Percentiles rank a stretch among this genome's conserved stretches.
These are phyloP conservation scores for Bombycilla garrulus DNA, from an alignment of 2,113 vertebrate species.

Conservation along the genomic window DNA sequence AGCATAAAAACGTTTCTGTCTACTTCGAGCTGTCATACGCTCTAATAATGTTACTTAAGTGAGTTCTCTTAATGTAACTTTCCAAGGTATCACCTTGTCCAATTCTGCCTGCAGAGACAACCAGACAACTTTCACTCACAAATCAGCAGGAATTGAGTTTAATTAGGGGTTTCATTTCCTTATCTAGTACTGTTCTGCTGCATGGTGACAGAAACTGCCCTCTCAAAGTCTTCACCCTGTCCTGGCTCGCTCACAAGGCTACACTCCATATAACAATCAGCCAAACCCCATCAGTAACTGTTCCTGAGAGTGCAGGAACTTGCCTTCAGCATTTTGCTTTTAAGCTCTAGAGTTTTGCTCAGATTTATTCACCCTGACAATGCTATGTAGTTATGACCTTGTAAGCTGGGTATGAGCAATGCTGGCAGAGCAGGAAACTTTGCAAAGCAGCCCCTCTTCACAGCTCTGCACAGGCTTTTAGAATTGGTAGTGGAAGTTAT, in stretches of 20 bases:
- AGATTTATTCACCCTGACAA: constrained; percentile 51
- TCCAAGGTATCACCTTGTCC: background rate
- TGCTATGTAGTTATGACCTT: background rate
- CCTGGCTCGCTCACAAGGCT: background rate
- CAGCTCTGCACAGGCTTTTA: background rate
- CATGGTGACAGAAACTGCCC: background rate
- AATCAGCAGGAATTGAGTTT: background rate
- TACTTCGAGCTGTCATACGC: background rate
- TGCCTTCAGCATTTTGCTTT: constrained; percentile 40
- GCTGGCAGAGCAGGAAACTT: background rate
- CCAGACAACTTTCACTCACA: background rate
- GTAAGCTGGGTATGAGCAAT: background rate
- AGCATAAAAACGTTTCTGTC: background rate
- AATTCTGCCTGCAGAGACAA: background rate
- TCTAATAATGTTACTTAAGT: background rate
- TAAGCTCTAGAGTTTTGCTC: background rate
- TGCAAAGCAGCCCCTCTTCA: background rate
- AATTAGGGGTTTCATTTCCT: background rate
- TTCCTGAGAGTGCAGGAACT: background rate
- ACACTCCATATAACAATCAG: background rate
- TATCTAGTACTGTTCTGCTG: background rate
- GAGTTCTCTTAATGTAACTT: background rate
- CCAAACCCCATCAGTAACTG: constrained; percentile 18
- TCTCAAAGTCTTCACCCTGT: background rate
- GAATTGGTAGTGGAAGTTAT: background rate